Percentiles rank a stretch among this genome's conserved stretches.
phyloP scores from a whole-genome alignment of 37 sponge, comb jelly and placozoan genomes.

The Haliclona indistincta region DNA sequence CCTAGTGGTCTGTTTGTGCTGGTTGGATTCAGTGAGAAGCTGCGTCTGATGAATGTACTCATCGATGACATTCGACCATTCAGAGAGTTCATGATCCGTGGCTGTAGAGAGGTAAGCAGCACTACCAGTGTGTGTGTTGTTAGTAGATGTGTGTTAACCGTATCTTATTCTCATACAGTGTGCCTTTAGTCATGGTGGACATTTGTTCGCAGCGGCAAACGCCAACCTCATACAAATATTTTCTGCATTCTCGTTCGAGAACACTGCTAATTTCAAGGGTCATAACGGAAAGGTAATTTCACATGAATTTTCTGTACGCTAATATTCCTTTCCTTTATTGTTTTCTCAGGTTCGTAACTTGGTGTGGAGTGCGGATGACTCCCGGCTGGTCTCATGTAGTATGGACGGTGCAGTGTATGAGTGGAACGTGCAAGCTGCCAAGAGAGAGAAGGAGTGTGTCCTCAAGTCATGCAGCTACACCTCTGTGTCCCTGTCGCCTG shows the following conservation, averaged over 20 bases:
- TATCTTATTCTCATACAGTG: slow-evolving; percentile 55
- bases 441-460: slow-evolving; percentile 93
- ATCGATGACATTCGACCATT: slow-evolving; percentile 91
- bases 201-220: slow-evolving; percentile 94
- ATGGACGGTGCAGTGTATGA: slow-evolving; percentile 97
- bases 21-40: slow-evolving; percentile 98
- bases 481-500: slow-evolving; percentile 80
- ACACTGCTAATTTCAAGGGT: slow-evolving; percentile 95
- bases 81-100: slow-evolving; percentile 94
- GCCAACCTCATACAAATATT: slow-evolving; percentile 95
- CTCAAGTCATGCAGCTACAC: slow-evolving; percentile 94
- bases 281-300: slow-evolving; percentile 93
- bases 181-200: slow-evolving; percentile 94
- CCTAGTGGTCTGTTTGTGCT: slow-evolving; percentile 94
- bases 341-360: slow-evolving; percentile 80
- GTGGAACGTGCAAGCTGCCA: slow-evolving; percentile 80
- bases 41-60: slow-evolving; percentile 92
- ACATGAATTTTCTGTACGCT: not conserved
- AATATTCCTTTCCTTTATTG: too few relatives aligned
- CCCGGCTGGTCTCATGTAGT: slow-evolving; percentile 83
- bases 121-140: not conserved
- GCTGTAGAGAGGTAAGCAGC: slow-evolving; percentile 84
- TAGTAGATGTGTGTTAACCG: too few relatives aligned
- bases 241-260: slow-evolving; percentile 90
- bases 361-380: slow-evolving; percentile 88